Evolutionary conservation across 1,140 invertebrate genomes (phyloP).

Genomic region (Dolichoris vasculosae): DNA sequence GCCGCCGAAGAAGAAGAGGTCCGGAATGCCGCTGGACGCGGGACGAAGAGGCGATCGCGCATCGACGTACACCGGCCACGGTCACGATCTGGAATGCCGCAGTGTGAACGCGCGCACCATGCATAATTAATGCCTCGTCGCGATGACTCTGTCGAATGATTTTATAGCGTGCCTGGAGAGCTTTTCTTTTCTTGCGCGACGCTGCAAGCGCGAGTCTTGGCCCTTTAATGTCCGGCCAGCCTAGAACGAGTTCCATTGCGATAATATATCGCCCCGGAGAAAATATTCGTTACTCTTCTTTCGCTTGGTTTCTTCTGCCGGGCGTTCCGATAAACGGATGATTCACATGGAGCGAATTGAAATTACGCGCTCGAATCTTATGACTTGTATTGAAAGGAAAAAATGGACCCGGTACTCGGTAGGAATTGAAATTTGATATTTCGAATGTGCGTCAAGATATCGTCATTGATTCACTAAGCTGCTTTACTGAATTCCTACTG

Average conservation of each 20-base stretch:
- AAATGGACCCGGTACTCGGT: background rate
- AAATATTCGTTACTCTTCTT: background rate
- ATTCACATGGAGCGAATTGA: background rate
- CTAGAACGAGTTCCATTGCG: background rate
- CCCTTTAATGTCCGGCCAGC: background rate
- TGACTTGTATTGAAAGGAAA: background rate
- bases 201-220: background rate
- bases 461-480: too few species aligned
- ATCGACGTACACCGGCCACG: slow-evolving; percentile 40
- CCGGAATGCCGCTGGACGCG: slow-evolving; percentile 53
- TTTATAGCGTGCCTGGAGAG: background rate
- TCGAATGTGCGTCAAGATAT: background rate
- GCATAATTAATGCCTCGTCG: slow-evolving; percentile 73
- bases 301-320: slow-evolving; percentile 13
- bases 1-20: slow-evolving; percentile 47
- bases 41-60: slow-evolving; percentile 18
- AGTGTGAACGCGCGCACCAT: slow-evolving; percentile 71
- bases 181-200: background rate
- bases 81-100: slow-evolving; percentile 54
- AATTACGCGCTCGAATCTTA: background rate
- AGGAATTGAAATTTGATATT: background rate
- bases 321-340: background rate
- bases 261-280: background rate
- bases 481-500: too few species aligned
- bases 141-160: slow-evolving; percentile 30